phyloP scores from a whole-genome alignment of 2,113 vertebrate species.

The Macaca nemestrina region DNA sequence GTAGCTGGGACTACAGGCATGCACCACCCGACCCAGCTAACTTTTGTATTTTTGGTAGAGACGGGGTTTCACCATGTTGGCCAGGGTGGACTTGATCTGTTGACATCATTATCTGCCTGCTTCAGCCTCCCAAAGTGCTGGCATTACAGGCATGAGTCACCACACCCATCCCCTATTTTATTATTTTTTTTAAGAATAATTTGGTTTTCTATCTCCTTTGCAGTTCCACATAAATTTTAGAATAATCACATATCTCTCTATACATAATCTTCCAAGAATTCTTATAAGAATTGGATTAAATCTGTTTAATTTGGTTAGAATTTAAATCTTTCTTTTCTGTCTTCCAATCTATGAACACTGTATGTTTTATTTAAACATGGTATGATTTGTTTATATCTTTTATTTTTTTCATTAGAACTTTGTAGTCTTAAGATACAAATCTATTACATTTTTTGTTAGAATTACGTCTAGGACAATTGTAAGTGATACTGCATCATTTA shows the following conservation, averaged over 20 bases:
- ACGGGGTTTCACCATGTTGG: no score
- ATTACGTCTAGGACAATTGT: not conserved
- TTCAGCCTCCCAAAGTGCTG: no score
- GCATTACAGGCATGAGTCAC: no score
- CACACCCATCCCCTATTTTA: not conserved
- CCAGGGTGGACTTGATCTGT: no score
- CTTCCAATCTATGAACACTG: not conserved
- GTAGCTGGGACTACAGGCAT: no score
- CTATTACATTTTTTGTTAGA: not conserved
- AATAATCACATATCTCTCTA: not conserved
- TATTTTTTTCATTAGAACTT: not conserved
- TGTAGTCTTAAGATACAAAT: not conserved
- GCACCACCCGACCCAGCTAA: no score
- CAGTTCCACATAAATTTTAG: not conserved
- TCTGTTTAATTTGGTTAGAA: not conserved
- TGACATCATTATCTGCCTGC: no score
- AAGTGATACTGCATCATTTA: not conserved
- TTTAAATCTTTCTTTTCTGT: not conserved
- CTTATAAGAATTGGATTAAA: not conserved
- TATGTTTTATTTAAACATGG: not conserved
- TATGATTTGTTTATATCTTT: not conserved
- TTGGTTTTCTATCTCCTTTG: not conserved
- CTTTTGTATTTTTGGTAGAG: no score
- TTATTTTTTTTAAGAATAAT: not conserved
- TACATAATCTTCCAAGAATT: not conserved